Evolutionary conservation across 2,888 invertebrate species (phyloP), one percentile per base, ranked within the genome.

Genomic region (Pandemis cinnamomeana): DNA sequence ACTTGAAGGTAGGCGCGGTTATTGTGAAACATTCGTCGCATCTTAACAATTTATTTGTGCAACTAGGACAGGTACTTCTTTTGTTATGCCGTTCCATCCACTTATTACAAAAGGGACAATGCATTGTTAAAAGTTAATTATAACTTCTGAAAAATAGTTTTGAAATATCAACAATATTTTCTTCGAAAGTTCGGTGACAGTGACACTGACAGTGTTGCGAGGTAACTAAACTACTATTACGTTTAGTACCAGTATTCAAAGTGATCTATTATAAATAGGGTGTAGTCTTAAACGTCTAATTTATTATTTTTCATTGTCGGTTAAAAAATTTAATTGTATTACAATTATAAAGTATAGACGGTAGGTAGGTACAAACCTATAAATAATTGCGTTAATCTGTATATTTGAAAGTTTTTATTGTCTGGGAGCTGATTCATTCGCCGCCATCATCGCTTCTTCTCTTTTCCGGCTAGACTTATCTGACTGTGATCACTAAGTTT

Each of bases 211-310:
- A 87, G 92, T n/a, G n/a, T n/a, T n/a, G n/a, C n/a, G n/a, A n/a
- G n/a, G n/a, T n/a, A n/a, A n/a, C n/a, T n/a, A n/a, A n/a, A n/a
- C n/a, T n/a, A n/a, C n/a, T n/a, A n/a, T n/a, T 92, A 93, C 93
- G n/a, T 93, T 94, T 91, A 92, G 89, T 94, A 94, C n/a, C n/a
- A n/a, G 93, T 94, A 93, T 94, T 93, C 91, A 92, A 91, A 90
- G 90, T 93, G 92, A 92, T 93, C 90, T 92, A 92, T 89, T 83
- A 86, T 90, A 87, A 85, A 86, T 90, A 90, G 87, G 84, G 84
- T 86, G 86, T 90, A 87, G 86, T 84, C 86, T 88, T 90, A n/a
- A n/a, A 91, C 87, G 84, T 89, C 82, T 91, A 88, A 92, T 91
- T 92, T 92, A 92, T 91, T 86, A 86, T 68, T 68, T 88, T 89